Conservation (phyloP, 2,113 vertebrate species). For the Laterallus jamaicensis region DNA sequence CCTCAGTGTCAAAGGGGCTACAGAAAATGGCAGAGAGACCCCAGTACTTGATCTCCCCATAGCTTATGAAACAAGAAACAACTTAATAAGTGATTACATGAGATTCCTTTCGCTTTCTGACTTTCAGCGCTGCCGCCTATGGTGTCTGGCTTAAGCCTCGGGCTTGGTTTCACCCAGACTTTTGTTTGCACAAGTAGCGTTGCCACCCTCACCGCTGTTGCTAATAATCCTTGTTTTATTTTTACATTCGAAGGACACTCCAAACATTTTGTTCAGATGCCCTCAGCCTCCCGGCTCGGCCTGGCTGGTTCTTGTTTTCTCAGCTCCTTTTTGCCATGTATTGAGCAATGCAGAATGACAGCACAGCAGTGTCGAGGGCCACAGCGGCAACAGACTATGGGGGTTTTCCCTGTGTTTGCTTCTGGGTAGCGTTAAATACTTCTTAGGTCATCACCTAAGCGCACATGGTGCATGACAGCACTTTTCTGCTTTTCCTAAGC, state of each 20-base stretch:
- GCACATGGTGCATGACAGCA: constrained; percentile 37
- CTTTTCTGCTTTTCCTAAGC: constrained; percentile 43
- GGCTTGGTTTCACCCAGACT: constrained; percentile 71
- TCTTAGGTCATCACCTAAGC: constrained; percentile 47
- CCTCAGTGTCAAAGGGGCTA: not conserved
- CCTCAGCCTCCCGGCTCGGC: not conserved
- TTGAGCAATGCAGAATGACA: constrained; percentile 29
- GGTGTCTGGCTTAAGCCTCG: constrained; percentile 65
- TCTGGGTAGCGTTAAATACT: constrained; percentile 59
- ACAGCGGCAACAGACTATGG: not conserved
- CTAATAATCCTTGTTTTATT: constrained; percentile 69
- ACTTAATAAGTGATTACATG: constrained; percentile 65
- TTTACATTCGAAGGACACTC: constrained; percentile 62
- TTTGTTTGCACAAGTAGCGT: constrained; percentile 79
- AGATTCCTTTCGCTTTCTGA: constrained; percentile 73
- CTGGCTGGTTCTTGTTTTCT: constrained; percentile 33
- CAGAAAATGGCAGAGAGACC: constrained; percentile 18
- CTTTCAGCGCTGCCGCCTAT: constrained; percentile 68
- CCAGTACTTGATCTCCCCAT: constrained; percentile 18
- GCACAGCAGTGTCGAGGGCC: not conserved
- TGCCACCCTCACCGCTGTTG: constrained; percentile 40
- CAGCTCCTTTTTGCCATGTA: constrained; percentile 17
- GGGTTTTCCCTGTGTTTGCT: constrained; percentile 7
- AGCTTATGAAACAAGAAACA: constrained; percentile 63
- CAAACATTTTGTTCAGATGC: not conserved